Conservation (phyloP, 1,140 invertebrate species). For the Drosophila seguyi region DNA sequence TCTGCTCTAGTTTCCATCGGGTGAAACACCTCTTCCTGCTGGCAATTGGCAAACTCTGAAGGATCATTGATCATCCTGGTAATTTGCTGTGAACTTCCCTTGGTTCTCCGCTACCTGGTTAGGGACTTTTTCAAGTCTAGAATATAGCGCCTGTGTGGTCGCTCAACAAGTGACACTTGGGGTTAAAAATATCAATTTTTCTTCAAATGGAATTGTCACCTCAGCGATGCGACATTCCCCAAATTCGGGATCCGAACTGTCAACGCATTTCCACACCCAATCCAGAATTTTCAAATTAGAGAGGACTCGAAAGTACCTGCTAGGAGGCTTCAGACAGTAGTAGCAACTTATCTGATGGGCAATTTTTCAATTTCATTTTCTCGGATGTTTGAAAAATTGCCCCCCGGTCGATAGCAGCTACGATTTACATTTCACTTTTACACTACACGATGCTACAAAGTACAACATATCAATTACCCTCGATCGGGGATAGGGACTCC, state of each 20-base stretch:
- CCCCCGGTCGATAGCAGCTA: constrained; percentile 65
- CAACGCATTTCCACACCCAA: constrained; percentile 32
- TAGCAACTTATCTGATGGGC: constrained; percentile 66
- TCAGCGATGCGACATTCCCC: constrained; percentile 34
- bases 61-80: constrained; percentile 62
- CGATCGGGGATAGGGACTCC: constrained; percentile 36
- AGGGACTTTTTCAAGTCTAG: background rate
- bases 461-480: constrained; percentile 78
- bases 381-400: constrained; percentile 73
- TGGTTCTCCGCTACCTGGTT: constrained; percentile 45
- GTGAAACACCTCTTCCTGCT: constrained; percentile 64
- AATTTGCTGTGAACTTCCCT: constrained; percentile 49
- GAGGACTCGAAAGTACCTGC: constrained; percentile 7
- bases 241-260: constrained; percentile 46
- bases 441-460: constrained; percentile 40
- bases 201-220: constrained; percentile 76
- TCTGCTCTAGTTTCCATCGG: constrained; percentile 65
- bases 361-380: constrained; percentile 77
- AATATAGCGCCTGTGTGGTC: constrained; percentile 62
- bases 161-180: constrained; percentile 40
- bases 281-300: constrained; percentile 31
- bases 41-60: constrained; percentile 41
- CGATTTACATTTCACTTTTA: constrained; percentile 77
- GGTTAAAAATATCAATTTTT: constrained; percentile 75
- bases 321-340: constrained; percentile 15